Evolutionary conservation across 2,888 invertebrate genomes (phyloP).

Genomic region (Eugnorisma glareosa): DNA sequence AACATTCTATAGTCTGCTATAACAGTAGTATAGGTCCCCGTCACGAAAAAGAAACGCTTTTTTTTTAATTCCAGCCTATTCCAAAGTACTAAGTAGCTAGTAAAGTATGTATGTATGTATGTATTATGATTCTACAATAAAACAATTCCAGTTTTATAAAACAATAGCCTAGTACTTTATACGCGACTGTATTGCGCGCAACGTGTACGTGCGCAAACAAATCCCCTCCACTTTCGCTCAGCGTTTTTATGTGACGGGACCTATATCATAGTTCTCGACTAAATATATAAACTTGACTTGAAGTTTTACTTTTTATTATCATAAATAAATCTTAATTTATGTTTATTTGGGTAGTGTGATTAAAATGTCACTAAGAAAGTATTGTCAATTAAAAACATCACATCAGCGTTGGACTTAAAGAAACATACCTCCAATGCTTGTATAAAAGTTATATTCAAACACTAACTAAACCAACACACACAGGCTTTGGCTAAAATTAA

Average conservation of each 20-base stretch:
- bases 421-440: neutral
- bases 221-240: neutral
- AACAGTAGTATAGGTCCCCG: neutral
- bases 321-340: neutral
- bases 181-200: neutral
- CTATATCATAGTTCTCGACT: neutral
- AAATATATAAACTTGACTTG: neutral
- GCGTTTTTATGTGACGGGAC: neutral
- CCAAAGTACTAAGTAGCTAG: neutral
- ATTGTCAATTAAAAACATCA: conserved; percentile 1
- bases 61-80: neutral
- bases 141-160: neutral
- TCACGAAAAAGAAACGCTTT: neutral
- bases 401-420: neutral
- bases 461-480: neutral
- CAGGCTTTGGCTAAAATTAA: neutral
- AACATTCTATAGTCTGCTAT: neutral
- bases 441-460: neutral
- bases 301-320: neutral
- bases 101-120: neutral
- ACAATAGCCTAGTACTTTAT: neutral
- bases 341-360: neutral
- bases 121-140: neutral
- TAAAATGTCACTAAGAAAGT: neutral
- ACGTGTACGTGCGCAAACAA: neutral